These are phyloP conservation scores for Ceratotherium simum DNA, from an alignment of 2,113 vertebrate genomes.

Conservation along the genomic window DNA sequence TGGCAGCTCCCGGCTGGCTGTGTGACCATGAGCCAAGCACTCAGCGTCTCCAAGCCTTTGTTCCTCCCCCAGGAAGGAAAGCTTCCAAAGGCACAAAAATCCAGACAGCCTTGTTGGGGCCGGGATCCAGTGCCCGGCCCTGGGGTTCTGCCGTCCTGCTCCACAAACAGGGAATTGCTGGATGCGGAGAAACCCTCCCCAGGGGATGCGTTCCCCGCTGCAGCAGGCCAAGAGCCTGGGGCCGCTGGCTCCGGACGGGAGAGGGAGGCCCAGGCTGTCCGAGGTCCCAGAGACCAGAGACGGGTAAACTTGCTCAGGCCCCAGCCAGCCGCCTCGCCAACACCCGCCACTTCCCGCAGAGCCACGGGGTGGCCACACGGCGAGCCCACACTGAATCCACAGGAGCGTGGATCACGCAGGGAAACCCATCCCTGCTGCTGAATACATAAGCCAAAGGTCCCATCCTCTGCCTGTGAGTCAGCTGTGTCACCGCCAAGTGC, in stretches of 20 bases:
- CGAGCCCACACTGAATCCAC: rapidly evolving
- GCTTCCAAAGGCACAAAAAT: not conserved
- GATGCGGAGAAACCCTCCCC: not conserved
- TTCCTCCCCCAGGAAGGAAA: not conserved
- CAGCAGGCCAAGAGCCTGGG: not conserved
- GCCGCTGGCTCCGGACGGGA: not conserved
- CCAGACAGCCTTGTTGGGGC: slow-evolving; percentile 33
- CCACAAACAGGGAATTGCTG: not conserved
- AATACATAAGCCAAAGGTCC: not conserved
- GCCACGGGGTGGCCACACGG: rapidly evolving
- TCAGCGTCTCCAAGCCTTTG: not conserved
- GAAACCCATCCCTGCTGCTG: not conserved
- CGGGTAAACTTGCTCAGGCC: not conserved
- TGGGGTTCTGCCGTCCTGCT: not conserved
- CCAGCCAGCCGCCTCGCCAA: not conserved
- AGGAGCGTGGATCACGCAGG: rapidly evolving
- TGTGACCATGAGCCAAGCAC: not conserved
- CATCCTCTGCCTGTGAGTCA: not conserved
- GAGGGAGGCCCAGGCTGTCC: not conserved
- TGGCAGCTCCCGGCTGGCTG: not conserved
- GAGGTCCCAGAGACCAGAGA: not conserved
- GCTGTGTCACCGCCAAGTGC: not conserved
- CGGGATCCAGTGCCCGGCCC: not conserved
- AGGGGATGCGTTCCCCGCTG: not conserved
- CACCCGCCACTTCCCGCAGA: rapidly evolving